Conservation (phyloP, 2,888 invertebrate species). For the Drosophila tanythrix region DNA sequence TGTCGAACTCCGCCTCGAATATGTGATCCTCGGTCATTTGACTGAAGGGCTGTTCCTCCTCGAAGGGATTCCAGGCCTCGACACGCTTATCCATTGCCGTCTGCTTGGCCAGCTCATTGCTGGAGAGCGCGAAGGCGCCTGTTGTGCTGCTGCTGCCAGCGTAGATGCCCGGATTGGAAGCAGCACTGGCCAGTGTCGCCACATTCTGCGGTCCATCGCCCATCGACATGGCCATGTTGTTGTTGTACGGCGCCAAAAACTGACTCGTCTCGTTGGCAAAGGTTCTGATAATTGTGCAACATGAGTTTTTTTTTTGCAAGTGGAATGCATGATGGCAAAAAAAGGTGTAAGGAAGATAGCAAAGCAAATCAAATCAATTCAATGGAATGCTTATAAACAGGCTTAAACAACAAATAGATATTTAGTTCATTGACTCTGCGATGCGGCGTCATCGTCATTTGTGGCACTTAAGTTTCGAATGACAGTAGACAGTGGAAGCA, state of each 20-base stretch:
- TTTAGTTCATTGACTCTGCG: slow-evolving; percentile 63
- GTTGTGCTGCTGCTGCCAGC: slow-evolving; percentile 56
- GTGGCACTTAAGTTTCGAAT: slow-evolving; percentile 50
- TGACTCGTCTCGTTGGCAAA: slow-evolving; percentile 91
- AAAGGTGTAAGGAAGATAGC: slow-evolving; percentile 4
- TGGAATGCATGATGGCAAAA: slow-evolving; percentile 16
- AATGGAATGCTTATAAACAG: slow-evolving; percentile 5
- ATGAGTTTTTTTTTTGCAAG: slow-evolving; percentile 33
- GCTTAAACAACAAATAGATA: slow-evolving; percentile 33
- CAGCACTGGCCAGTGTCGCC: slow-evolving; percentile 63
- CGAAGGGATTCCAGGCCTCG: slow-evolving; percentile 94
- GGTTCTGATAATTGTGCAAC: slow-evolving; percentile 85
- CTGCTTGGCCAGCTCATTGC: slow-evolving; percentile 81
- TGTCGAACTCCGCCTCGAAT: slow-evolving; percentile 93
- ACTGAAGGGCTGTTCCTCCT: slow-evolving; percentile 90
- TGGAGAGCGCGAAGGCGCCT: slow-evolving; percentile 79
- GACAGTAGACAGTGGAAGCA: slow-evolving; percentile 15
- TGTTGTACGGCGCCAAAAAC: slow-evolving; percentile 90
- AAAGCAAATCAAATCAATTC: slow-evolving; percentile 38
- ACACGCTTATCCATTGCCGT: slow-evolving; percentile 80
- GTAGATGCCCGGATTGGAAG: slow-evolving; percentile 83
- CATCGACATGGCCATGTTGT: slow-evolving; percentile 61
- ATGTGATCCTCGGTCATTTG: slow-evolving; percentile 92
- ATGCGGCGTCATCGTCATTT: slow-evolving; percentile 56
- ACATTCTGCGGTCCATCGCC: slow-evolving; percentile 65